phyloP scores from a whole-genome alignment of 2,113 vertebrate genomes.

The Synodontis membranacea region DNA sequence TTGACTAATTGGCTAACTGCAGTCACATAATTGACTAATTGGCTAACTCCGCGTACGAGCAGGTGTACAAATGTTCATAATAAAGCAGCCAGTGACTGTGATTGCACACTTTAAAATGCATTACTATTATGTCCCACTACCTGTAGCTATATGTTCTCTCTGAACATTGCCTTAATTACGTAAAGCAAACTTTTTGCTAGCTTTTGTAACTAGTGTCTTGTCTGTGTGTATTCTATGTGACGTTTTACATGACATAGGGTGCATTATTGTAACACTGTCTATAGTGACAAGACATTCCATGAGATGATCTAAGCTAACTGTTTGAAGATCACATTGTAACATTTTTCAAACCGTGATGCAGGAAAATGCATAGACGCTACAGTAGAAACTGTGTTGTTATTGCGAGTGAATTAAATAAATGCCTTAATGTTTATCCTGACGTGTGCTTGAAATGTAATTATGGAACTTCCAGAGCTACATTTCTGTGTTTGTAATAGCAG shows the following conservation, averaged over 20 bases:
- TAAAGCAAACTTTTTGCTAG: background rate
- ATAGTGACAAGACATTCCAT: background rate
- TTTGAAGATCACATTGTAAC: background rate
- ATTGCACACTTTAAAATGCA: background rate
- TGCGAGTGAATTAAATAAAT: background rate
- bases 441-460: background rate
- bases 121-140: background rate
- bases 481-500: too few species aligned
- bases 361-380: background rate
- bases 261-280: background rate
- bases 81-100: background rate
- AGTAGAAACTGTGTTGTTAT: background rate
- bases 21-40: background rate
- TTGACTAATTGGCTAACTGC: background rate
- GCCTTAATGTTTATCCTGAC: background rate
- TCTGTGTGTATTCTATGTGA: background rate
- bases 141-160: background rate
- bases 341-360: background rate
- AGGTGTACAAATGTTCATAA: background rate
- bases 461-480: background rate
- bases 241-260: background rate
- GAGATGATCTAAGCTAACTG: background rate
- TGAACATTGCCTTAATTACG: background rate
- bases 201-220: background rate
- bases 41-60: background rate